Conservation (phyloP, 2,113 vertebrate species). For the Tragelaphus strepsiceros region DNA sequence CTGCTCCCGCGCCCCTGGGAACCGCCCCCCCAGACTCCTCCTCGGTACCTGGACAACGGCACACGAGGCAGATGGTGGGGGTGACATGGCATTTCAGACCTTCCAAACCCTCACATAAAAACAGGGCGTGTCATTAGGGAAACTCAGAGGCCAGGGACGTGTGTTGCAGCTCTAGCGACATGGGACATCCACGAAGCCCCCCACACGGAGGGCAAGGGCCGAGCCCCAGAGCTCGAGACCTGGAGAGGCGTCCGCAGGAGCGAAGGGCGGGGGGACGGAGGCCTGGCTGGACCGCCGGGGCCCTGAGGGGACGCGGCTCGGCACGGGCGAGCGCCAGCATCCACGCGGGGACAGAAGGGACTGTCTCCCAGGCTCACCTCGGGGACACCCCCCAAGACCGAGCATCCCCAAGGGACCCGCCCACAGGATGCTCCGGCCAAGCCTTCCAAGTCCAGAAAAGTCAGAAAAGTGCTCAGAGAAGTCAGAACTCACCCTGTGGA, state of each 20-base stretch:
- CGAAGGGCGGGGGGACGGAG: fast-evolving
- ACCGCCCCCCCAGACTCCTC: fast-evolving
- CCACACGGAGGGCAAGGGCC: no score
- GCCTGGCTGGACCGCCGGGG: fast-evolving
- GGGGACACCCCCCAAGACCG: not conserved
- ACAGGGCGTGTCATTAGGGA: fast-evolving
- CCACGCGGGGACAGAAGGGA: not conserved
- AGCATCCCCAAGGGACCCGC: not conserved
- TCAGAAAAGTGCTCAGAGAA: not conserved
- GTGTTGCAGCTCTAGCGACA: not conserved
- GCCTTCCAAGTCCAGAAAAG: not conserved
- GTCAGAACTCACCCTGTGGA: not conserved
- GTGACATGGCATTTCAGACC: not conserved
- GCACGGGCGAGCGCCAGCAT: fast-evolving
- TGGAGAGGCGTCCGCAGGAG: not conserved
- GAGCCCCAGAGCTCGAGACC: not conserved
- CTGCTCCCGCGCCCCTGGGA: fast-evolving
- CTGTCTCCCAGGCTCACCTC: not conserved
- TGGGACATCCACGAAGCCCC: not conserved
- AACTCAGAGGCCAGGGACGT: no score
- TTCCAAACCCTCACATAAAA: not conserved
- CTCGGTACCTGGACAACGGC: fast-evolving
- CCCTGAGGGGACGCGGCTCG: fast-evolving
- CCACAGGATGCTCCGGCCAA: not conserved
- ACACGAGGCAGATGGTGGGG: fast-evolving